Evolutionary conservation across 2,113 vertebrate species (phyloP), one percentile per base, ranked within the genome.

Genomic region (Rhegmatorhina hoffmannsi): DNA sequence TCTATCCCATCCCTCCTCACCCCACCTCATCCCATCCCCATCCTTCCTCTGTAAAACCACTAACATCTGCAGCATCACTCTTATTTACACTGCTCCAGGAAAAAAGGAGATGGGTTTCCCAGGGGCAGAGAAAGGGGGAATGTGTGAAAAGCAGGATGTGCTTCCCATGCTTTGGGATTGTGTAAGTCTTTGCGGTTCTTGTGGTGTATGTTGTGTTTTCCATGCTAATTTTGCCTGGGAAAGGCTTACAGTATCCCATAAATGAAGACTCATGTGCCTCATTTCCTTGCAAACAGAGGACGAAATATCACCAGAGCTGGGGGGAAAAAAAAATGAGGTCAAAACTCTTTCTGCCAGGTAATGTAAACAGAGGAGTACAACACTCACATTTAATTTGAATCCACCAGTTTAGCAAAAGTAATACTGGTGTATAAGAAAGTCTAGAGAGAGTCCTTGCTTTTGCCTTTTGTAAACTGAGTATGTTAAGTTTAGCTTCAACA

Each of bases 401-500:
- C 55, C 33, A 68, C 23, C 1, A n/a, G 44, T 87, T 87, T 63
- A 85, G 70, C 0, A 3, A 90, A 72, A 83, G 56, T 79, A 83
- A 46, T 85, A 29, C 58, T 31, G 49, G 19, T 64, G n/a, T 67
- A 36, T 83, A 68, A 90, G 46, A 19, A 94, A 64, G 53, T 52
- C 49, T 69, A 40, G 34, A 88, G 76, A 26, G 43, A 87, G 58
- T 66, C 58, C 44, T 85, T 63, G 49, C 43, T 90, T 90, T 64
- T 91, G 25, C 60, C 26, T 81, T 84, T 92, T 52, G 58, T 79
- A 91, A 82, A 26, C 14, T 11, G 52, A 60, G 28, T 87, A 29
- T 72, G 89, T 94, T 89, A 81, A 66, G 92, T 95, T 86, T 81
- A 90, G 53, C 78, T 94, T 90, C 44, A 64, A 50, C 36, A 17